Percentiles rank a stretch among this genome's conserved stretches.
Conservation (phyloP, 1,140 invertebrate genomes). For the Psilanteris sp. region DNA sequence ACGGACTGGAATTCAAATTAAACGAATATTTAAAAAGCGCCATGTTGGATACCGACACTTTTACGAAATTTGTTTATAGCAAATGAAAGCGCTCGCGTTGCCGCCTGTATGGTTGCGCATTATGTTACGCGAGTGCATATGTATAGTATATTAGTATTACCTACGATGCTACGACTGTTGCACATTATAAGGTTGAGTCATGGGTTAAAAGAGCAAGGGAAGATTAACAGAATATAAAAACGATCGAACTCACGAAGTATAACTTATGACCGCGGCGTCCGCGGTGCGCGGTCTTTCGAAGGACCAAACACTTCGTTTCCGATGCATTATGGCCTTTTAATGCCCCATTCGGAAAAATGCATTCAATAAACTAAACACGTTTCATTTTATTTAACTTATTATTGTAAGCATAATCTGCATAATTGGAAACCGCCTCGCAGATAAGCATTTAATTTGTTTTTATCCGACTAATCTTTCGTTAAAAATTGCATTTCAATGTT, state of each 20-base stretch:
- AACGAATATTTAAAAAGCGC: slow-evolving; percentile 8
- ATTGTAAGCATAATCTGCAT: too few relatives aligned
- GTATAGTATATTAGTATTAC: slow-evolving; percentile 59
- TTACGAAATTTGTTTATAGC: slow-evolving; percentile 33
- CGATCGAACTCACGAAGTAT: slow-evolving; percentile 57
- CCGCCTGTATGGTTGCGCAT: slow-evolving; percentile 27
- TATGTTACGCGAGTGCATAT: slow-evolving; percentile 49
- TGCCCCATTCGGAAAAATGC: neutral
- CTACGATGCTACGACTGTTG: slow-evolving; percentile 42
- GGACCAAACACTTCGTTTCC: slow-evolving; percentile 26
- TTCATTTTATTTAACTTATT: too few relatives aligned
- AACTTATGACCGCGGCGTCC: slow-evolving; percentile 40
- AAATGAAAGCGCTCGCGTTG: slow-evolving; percentile 13
- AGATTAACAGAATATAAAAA: slow-evolving; percentile 63
- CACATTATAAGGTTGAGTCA: slow-evolving; percentile 59
- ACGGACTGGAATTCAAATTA: slow-evolving; percentile 3
- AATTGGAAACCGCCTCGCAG: too few relatives aligned
- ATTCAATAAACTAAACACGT: too few relatives aligned
- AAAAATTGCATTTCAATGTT: too few relatives aligned
- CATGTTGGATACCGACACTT: neutral
- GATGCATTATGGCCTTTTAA: slow-evolving; percentile 17
- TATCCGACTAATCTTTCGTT: too few relatives aligned
- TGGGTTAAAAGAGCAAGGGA: slow-evolving; percentile 61
- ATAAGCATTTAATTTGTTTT: too few relatives aligned
- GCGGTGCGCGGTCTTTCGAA: slow-evolving; percentile 13